Percentiles rank a stretch among this genome's conserved stretches.
phyloP scores from a whole-genome alignment of 2,888 invertebrate genomes.

The Ceriagrion tenellum region DNA sequence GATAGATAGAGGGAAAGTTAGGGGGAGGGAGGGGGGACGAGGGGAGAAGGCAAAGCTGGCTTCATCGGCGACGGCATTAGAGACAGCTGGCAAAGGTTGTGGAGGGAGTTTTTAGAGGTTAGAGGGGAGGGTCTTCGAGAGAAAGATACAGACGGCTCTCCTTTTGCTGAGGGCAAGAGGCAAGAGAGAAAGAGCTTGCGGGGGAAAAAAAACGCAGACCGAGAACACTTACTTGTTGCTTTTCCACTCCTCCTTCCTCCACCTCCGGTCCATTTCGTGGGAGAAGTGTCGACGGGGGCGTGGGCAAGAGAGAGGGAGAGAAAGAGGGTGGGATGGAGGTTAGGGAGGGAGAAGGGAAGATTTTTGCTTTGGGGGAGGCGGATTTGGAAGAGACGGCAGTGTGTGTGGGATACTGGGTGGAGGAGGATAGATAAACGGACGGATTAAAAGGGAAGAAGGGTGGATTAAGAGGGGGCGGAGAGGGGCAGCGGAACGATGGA shows the following conservation, averaged over 20 bases:
- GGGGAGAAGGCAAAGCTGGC: neutral
- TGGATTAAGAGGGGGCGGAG: neutral
- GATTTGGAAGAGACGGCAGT: neutral
- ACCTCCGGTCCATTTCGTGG: slow-evolving; percentile 44
- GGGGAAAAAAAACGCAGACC: neutral
- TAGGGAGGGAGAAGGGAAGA: neutral
- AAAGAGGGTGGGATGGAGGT: neutral
- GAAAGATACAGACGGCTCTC: neutral
- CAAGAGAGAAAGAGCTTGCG: neutral
- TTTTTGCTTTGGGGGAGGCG: neutral
- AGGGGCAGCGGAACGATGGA: neutral
- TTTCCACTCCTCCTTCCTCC: slow-evolving; percentile 37
- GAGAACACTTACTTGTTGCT: slow-evolving; percentile 55
- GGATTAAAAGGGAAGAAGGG: neutral
- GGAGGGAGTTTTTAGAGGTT: neutral
- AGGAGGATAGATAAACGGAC: neutral
- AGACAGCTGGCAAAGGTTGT: neutral
- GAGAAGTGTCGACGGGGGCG: neutral
- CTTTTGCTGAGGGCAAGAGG: neutral
- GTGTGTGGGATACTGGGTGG: neutral
- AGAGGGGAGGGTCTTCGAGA: neutral
- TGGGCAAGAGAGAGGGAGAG: neutral
- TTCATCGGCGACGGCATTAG: slow-evolving; percentile 3
- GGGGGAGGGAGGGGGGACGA: too few species aligned
- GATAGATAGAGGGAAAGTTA: neutral